Percentiles rank a stretch among this genome's conserved stretches.
Evolutionary conservation across 2,797 vertebrate species (phyloP).

Genomic region (Lophius americanus): DNA sequence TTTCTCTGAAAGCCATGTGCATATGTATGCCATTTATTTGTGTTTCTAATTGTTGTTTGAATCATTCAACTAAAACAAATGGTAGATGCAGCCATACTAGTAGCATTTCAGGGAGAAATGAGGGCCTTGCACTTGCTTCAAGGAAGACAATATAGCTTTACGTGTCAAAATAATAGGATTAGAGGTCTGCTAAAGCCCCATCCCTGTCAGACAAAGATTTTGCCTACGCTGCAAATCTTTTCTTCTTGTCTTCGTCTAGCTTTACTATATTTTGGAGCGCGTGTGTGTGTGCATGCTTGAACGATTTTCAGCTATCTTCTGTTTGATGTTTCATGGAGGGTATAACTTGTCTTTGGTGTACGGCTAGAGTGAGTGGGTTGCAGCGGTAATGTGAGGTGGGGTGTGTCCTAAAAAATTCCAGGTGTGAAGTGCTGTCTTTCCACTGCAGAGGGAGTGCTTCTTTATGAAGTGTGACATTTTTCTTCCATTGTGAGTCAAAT

Average conservation of each 20-base stretch:
- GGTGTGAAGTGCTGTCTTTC: slow-evolving; percentile 75
- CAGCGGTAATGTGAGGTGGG: slow-evolving; percentile 68
- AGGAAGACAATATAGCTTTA: slow-evolving; percentile 71
- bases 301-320: slow-evolving; percentile 49
- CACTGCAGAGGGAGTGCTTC: slow-evolving; percentile 57
- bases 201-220: slow-evolving; percentile 68
- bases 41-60: slow-evolving; percentile 53
- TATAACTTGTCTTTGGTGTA: slow-evolving; percentile 56
- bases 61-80: slow-evolving; percentile 54
- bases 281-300: slow-evolving; percentile 47
- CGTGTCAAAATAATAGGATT: slow-evolving; percentile 71
- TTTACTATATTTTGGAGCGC: slow-evolving; percentile 47
- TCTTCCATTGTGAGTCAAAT: slow-evolving; percentile 52
- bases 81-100: slow-evolving; percentile 21
- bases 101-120: slow-evolving; percentile 37
- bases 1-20: slow-evolving; percentile 29
- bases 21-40: slow-evolving; percentile 32
- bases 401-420: slow-evolving; percentile 74
- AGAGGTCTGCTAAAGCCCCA: slow-evolving; percentile 61
- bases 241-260: slow-evolving; percentile 48
- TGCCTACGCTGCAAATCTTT: slow-evolving; percentile 72
- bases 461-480: slow-evolving; percentile 56
- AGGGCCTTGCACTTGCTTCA: slow-evolving; percentile 58
- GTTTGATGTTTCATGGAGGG: slow-evolving; percentile 64
- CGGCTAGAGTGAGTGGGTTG: slow-evolving; percentile 65